Evolutionary conservation across 2,797 vertebrate genomes (phyloP).

Genomic region (Coracias cyanogaster): DNA sequence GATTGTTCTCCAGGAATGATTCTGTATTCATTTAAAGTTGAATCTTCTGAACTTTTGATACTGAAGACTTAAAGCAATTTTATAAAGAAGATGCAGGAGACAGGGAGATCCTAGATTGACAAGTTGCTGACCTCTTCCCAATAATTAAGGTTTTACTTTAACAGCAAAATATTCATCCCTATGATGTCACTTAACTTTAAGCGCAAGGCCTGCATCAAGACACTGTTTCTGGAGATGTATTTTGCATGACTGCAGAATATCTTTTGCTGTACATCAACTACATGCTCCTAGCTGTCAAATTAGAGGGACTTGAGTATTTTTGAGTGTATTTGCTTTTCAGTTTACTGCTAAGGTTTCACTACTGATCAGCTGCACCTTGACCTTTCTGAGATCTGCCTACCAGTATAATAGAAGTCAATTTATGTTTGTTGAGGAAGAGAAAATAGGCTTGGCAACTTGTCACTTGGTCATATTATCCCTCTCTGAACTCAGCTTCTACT

Average conservation of each 20-base stretch:
- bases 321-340: not conserved
- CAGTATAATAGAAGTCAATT: not conserved
- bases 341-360: not conserved
- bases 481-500: not conserved
- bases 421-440: not conserved
- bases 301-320: not conserved
- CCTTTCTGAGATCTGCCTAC: not conserved
- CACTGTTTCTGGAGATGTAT: not conserved
- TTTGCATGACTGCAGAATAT: not conserved
- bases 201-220: not conserved
- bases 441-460: not conserved
- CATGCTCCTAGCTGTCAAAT: not conserved
- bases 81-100: not conserved
- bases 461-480: not conserved
- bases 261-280: not conserved
- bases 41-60: not conserved
- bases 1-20: not conserved
- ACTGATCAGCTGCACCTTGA: not conserved
- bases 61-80: not conserved
- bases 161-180: not conserved
- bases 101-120: not conserved
- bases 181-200: not conserved
- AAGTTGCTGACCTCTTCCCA: not conserved
- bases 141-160: not conserved
- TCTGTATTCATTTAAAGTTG: not conserved